Evolutionary conservation across 2,888 invertebrate genomes (phyloP), one percentile per base, ranked within the genome.

Genomic region (Capitulum mitella): DNA sequence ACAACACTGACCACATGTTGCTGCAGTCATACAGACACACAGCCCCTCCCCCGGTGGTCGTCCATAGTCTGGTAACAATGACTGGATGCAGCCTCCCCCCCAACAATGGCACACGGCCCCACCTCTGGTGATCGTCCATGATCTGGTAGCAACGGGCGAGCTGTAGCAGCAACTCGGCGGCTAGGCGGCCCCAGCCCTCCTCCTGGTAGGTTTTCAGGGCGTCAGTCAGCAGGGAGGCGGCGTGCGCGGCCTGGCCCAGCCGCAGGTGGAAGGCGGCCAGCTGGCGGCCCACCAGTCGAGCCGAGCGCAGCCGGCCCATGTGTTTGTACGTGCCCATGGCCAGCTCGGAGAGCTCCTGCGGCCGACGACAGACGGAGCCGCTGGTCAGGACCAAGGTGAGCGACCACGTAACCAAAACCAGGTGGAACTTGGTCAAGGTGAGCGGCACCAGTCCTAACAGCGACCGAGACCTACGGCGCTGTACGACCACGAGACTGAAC

Each of bases 301-400:
- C 97, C 78, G 93, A 95, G 82, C 95, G 89, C 83, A 91, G 87
- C 80, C 93, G 88, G 0, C 92, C 92, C 81, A 97, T 95, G 87
- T 97, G 97, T 84, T 98, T 98, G 85, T 94, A 97, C 0, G 97
- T 97, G 78, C 97, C 95, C 90, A 97, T 96, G 0, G 97, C 95
- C 81, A 97, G 86, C 85, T 98, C 98, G 0, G 96, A 94, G 80
- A 97, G 86, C 86, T 97, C 97, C 88, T 90, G 82, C 75, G 83
- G 82, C 22, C 64, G 77, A 78, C 26, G 54, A 19, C 1, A 26
- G 54, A 54, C 54, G 54, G 54, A 26, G 54, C 10, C 10, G 58
- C n/a, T 10, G 70, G n/a, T n/a, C 16, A 29, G 64, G 16, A 8
- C 16, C 10, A 16, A 12, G 46, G 34, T 64, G 34, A 64, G 64